Conservation (phyloP, 2,797 vertebrate genomes). For the Gallinago stenura region DNA sequence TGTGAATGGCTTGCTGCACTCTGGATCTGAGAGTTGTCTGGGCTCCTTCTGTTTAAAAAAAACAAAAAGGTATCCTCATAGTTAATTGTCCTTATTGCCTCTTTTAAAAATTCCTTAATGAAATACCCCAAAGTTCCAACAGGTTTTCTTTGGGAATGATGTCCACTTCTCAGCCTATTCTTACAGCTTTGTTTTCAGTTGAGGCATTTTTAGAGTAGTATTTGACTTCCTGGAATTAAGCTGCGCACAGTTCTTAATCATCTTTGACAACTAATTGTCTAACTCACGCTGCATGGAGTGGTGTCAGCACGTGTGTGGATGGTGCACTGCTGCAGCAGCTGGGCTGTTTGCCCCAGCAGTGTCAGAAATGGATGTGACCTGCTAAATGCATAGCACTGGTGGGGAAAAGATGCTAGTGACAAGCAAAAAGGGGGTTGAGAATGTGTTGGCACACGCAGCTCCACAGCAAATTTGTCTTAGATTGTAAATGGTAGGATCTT, state of each 20-base stretch:
- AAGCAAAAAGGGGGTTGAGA: not conserved
- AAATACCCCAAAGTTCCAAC: not conserved
- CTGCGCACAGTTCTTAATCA: slow-evolving; percentile 1
- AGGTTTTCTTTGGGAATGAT: not conserved
- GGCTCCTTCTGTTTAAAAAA: not conserved
- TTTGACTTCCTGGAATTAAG: slow-evolving; percentile 25
- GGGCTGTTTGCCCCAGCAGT: not conserved
- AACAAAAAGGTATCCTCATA: not conserved
- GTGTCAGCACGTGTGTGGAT: not conserved
- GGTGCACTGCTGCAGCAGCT: not conserved
- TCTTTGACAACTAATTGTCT: slow-evolving; percentile 1
- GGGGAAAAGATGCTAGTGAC: not conserved
- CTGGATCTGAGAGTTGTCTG: not conserved
- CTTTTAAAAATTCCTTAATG: not conserved
- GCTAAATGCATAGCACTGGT: not conserved
- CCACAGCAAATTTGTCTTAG: not conserved
- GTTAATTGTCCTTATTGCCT: not conserved
- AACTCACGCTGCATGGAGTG: not conserved
- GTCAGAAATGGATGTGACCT: not conserved
- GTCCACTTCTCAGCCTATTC: not conserved
- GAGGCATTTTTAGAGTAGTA: not conserved
- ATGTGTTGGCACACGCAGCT: not conserved
- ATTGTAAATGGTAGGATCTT: not conserved
- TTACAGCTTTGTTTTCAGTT: not conserved
- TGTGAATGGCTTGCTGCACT: not conserved